phyloP scores from a whole-genome alignment of 1,140 invertebrate species.

The Epicauta chinensis region DNA sequence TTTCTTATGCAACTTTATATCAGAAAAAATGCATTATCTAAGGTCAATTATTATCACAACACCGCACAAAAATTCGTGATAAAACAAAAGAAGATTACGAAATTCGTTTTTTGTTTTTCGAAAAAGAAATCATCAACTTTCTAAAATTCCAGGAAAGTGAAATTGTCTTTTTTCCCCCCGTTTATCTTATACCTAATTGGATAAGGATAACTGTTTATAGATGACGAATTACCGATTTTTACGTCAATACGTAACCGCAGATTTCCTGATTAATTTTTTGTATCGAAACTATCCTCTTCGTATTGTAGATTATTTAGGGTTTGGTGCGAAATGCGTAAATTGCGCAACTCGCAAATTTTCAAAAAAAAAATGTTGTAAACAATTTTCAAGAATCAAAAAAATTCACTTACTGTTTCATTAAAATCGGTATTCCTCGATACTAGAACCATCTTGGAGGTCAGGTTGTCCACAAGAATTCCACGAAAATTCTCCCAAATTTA shows the following conservation, averaged over 20 bases:
- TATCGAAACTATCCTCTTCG: not conserved
- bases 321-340: not conserved
- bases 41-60: no score
- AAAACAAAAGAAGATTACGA: no score
- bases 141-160: no score
- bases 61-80: no score
- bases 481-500: not conserved
- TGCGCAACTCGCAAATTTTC: constrained; percentile 2
- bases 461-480: not conserved
- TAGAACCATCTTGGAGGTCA: constrained; percentile 22
- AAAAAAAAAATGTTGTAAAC: not conserved
- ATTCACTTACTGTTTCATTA: constrained; percentile 26
- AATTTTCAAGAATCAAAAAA: constrained; percentile 9
- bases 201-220: no score
- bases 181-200: no score
- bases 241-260: not conserved
- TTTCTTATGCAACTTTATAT: no score
- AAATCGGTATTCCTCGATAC: constrained; percentile 20
- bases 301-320: not conserved
- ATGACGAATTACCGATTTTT: no score
- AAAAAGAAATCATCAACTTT: no score
- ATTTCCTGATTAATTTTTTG: constrained; percentile 2
- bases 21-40: no score
- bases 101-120: no score
- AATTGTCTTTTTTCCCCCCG: no score